Conservation (phyloP, 1,140 invertebrate genomes). For the Galendromus occidentalis region DNA sequence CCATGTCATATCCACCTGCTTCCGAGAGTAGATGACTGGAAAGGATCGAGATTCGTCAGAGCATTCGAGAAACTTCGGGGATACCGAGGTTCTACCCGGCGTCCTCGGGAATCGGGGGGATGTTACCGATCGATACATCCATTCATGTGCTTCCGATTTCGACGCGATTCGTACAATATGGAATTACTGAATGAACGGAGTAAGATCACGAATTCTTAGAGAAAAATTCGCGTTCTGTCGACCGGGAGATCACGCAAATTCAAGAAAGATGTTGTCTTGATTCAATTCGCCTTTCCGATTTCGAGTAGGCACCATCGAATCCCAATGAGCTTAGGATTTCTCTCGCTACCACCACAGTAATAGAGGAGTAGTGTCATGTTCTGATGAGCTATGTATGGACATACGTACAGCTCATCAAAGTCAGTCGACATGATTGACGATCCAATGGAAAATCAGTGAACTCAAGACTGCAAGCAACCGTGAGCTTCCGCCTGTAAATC, state of each 20-base stretch:
- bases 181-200: not conserved
- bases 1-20: too few species aligned
- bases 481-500: not conserved
- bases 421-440: not conserved
- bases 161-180: not conserved
- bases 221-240: too few species aligned
- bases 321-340: too few species aligned
- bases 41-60: too few species aligned
- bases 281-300: too few species aligned
- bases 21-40: too few species aligned
- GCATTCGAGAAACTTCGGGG: too few species aligned
- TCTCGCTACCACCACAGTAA: not conserved
- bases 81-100: too few species aligned
- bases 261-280: too few species aligned
- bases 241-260: too few species aligned
- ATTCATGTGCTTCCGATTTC: not conserved
- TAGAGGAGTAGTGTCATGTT: not conserved
- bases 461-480: not conserved
- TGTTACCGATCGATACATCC: not conserved
- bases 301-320: too few species aligned
- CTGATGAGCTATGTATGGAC: not conserved
- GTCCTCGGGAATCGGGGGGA: not conserved
- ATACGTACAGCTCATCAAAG: not conserved
- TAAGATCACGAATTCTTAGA: too few species aligned
- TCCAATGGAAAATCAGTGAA: not conserved